phyloP scores from a whole-genome alignment of 2,888 invertebrate species.

The Thymelicus lineola region DNA sequence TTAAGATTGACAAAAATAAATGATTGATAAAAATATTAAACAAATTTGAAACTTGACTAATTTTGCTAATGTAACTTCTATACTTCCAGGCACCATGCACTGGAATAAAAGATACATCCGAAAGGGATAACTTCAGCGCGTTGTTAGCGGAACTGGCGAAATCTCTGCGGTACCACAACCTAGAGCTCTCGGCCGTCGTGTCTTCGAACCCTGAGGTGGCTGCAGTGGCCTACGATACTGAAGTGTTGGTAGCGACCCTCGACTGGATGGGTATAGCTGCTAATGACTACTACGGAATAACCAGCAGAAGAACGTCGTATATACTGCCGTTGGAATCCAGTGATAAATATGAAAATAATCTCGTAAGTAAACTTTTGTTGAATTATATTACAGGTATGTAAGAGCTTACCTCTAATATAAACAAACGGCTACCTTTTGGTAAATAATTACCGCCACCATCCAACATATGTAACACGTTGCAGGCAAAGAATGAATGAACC shows the following conservation, averaged over 20 bases:
- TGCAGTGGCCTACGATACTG: conserved; percentile 89
- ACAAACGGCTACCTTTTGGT: no score
- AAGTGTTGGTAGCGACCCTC: conserved; percentile 86
- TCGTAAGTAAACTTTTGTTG: conserved; percentile 76
- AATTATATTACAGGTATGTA: not conserved
- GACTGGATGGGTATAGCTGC: conserved; percentile 94
- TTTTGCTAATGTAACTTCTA: not conserved
- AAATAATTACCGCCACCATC: no score
- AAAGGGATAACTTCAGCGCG: conserved; percentile 88
- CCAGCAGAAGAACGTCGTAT: conserved; percentile 90
- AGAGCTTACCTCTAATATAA: no score
- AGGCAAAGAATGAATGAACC: no score
- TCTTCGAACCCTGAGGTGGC: conserved; percentile 90
- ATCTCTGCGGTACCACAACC: conserved; percentile 85
- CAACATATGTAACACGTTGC: no score
- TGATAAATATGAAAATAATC: conserved; percentile 88
- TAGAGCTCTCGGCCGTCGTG: conserved; percentile 89
- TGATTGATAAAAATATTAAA: no score
- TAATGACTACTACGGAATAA: conserved; percentile 92
- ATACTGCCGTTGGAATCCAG: conserved; percentile 89
- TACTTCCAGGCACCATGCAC: conserved; percentile 84
- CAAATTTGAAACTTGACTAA: no score
- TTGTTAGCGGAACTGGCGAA: conserved; percentile 87
- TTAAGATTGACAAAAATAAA: no score
- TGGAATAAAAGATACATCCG: conserved; percentile 79